phyloP scores from a whole-genome alignment of 2,113 vertebrate species.

The Phycodurus eques region DNA sequence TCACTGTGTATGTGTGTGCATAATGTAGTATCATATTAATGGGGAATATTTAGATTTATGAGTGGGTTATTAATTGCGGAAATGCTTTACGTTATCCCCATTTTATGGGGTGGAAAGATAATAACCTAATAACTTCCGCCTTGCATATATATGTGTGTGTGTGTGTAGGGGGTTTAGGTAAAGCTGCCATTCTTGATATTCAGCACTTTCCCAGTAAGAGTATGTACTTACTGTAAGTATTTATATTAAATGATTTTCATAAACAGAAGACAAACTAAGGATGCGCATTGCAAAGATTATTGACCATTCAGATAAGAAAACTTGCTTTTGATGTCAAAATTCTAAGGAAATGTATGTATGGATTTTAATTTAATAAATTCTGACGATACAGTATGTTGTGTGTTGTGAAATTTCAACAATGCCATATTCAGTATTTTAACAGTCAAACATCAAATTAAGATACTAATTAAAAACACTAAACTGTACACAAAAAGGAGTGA shows the following conservation, averaged over 20 bases:
- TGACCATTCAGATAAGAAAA: neutral
- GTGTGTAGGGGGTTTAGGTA: neutral
- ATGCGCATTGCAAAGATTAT: neutral
- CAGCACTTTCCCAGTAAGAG: neutral
- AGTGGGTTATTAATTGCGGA: constrained; percentile 76
- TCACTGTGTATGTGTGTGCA: constrained; percentile 39
- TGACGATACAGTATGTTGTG: no score
- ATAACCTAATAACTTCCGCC: constrained; percentile 78
- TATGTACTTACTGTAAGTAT: neutral
- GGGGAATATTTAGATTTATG: constrained; percentile 79
- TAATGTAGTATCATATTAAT: constrained; percentile 76
- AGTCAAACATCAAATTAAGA: no score
- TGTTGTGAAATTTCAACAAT: no score
- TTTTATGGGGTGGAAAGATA: constrained; percentile 82
- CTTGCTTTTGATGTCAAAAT: neutral
- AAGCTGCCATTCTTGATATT: neutral
- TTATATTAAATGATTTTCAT: neutral
- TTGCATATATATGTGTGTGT: constrained; percentile 33
- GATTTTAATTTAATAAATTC: no score
- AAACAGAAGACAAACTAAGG: neutral
- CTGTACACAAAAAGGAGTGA: neutral
- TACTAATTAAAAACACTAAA: no score
- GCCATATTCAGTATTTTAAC: no score
- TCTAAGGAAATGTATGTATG: no score
- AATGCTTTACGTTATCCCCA: constrained; percentile 75